phyloP scores from a whole-genome alignment of 2,888 invertebrate species.

The Agriopis marginaria region DNA sequence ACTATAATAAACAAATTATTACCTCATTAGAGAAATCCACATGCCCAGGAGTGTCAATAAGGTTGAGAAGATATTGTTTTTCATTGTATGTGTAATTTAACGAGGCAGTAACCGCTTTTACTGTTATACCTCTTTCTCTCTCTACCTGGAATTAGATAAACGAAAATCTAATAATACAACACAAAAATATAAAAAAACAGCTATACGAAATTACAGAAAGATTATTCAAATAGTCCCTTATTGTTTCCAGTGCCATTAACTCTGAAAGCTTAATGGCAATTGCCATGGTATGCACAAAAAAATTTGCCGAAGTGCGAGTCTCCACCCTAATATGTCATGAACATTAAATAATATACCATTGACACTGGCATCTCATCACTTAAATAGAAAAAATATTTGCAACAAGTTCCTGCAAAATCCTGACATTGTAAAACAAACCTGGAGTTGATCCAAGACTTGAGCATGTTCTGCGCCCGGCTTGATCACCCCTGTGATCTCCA shows the following conservation, averaged over 20 bases:
- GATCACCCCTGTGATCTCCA: constrained; percentile 96
- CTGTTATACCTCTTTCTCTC: constrained; percentile 98
- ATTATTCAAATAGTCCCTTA: too few species aligned
- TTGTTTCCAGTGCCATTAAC: too few species aligned
- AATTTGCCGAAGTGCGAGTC: too few species aligned
- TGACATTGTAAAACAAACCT: constrained; percentile 69
- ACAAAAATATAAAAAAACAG: too few species aligned
- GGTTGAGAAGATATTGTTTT: constrained; percentile 93
- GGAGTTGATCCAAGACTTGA: constrained; percentile 92
- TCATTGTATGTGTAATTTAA: constrained; percentile 91
- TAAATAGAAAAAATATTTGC: neutral
- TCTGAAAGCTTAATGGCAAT: too few species aligned
- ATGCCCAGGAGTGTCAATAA: constrained; percentile 99
- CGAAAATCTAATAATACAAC: neutral
- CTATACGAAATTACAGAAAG: too few species aligned
- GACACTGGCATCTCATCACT: too few species aligned
- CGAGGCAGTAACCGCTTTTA: constrained; percentile 98
- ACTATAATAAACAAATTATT: constrained; percentile 17
- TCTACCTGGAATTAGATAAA: constrained; percentile 88
- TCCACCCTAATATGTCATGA: too few species aligned
- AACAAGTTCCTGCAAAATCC: neutral
- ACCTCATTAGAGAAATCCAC: constrained; percentile 99
- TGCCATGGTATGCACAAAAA: too few species aligned
- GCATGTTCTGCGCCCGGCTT: constrained; percentile 88
- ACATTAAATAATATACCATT: too few species aligned